Conservation (phyloP, 2,113 vertebrate species). For the Stictonetta naevosa region DNA sequence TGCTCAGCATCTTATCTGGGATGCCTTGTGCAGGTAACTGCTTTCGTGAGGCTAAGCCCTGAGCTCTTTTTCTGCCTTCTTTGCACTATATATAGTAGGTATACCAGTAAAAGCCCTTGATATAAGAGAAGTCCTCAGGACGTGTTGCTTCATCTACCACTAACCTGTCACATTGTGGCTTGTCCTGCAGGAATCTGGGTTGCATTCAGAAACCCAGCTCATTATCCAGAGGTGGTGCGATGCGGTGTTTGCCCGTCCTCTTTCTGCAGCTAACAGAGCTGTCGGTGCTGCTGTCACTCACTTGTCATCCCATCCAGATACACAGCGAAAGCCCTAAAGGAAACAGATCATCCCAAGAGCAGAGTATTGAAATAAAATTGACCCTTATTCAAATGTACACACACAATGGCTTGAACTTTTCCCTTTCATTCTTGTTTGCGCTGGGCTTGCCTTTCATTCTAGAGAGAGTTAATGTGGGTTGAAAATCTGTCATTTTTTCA, state of each 20-base stretch:
- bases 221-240: slow-evolving; percentile 61
- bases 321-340: slow-evolving; percentile 45
- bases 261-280: slow-evolving; percentile 73
- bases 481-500: not conserved
- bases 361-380: slow-evolving; percentile 3
- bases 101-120: not conserved
- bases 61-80: not conserved
- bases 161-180: not conserved
- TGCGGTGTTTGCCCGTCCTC: not conserved
- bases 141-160: slow-evolving; percentile 6
- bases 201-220: slow-evolving; percentile 49
- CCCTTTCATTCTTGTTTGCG: not conserved
- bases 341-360: slow-evolving; percentile 21
- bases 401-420: not conserved
- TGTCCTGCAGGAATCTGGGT: slow-evolving; percentile 55
- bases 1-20: not conserved
- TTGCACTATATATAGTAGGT: not conserved
- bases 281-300: slow-evolving; percentile 61
- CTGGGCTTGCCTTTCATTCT: not conserved
- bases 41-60: not conserved
- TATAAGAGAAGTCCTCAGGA: not conserved
- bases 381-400: not conserved
- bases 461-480: not conserved
- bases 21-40: not conserved
- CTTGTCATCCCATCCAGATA: slow-evolving; percentile 26